A percentile compares a stretch with the other conserved stretches of the same genome.
These are phyloP conservation scores for Mixornis gularis DNA, from an alignment of 2,113 vertebrate genomes.

Conservation along the genomic window DNA sequence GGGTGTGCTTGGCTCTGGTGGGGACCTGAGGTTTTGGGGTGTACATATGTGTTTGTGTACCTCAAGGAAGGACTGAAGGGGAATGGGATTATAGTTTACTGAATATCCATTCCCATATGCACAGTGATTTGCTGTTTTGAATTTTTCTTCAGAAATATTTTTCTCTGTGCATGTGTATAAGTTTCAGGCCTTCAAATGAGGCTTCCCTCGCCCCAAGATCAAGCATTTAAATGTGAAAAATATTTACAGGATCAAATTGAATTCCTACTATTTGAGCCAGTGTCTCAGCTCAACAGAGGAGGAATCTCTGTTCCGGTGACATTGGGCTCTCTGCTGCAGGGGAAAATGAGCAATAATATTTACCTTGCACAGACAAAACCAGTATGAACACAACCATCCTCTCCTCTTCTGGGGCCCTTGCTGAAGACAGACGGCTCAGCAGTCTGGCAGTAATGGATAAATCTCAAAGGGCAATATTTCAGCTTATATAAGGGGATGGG, in stretches of 20 bases:
- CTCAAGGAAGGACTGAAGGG: neutral
- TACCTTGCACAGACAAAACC: neutral
- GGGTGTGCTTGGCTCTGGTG: neutral
- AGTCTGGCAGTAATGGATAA: slow-evolving; percentile 21
- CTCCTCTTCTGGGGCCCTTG: slow-evolving; percentile 18
- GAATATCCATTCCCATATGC: neutral
- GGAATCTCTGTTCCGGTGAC: neutral
- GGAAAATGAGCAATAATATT: neutral
- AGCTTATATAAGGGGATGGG: slow-evolving; percentile 46
- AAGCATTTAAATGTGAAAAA: neutral
- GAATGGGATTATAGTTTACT: neutral
- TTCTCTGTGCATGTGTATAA: neutral
- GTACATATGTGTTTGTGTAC: rapidly evolving
- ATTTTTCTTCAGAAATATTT: neutral
- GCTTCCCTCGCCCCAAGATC: rapidly evolving
- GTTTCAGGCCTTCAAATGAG: neutral
- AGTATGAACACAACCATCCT: neutral
- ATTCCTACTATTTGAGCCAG: neutral
- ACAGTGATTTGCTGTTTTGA: neutral
- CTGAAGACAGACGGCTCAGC: slow-evolving; percentile 15
- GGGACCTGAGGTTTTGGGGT: neutral
- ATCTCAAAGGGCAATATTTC: slow-evolving; percentile 52
- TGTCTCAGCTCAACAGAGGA: neutral
- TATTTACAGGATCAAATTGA: neutral
- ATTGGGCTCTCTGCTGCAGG: neutral